Base-by-base conservation (phyloP, 2,113 vertebrate species). In the Accipiter cooperii region DNA sequence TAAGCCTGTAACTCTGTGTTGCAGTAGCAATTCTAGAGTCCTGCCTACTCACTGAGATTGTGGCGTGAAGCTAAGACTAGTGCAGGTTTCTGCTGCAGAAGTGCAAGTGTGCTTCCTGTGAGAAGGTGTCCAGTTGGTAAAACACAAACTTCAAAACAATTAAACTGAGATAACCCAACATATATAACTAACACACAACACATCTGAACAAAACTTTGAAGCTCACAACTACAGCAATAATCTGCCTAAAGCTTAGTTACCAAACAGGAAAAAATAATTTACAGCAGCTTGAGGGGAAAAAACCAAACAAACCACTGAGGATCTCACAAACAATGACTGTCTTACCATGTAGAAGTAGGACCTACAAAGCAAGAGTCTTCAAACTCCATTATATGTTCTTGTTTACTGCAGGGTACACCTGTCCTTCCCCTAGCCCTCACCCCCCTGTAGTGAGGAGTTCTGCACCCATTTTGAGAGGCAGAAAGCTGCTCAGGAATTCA, bases 201-300 rank as follows among this genome's bases (percentile, higher is more conserved):
- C 70, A 66, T 21, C 63, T 68, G 44, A 95, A 92, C 46, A 78
- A 60, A 96, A 85, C n/a, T 87, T 55, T 31, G 38, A 97, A 95
- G 76, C 68, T 94, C 91, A 89, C 66, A 79, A 38, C 76, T 96
- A 94, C 70, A 97, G 78, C 75, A 49, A 76, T n/a, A 36, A 49
- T 91, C 79, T 87, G 87, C 88, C 90, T 95, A 97, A 94, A 97
- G 89, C 54, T 3, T 78, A 81, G 73, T 55, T 92, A 70, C 28
- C 83, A 86, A 96, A 87, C 51, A 33, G 58, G 87, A 85, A 68
- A 34, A 40, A 36, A 5, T 22, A 15, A 80, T 58, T 77, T 77
- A 96, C 82, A 95, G 68, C 66, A 84, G 52, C 78, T 42, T 78
- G 63, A 54, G 29, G 40, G 5, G 5, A 12, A 36, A 29, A 36